Evolutionary conservation across 1,140 invertebrate genomes (phyloP).

Genomic region (Pogonomyrmex barbatus): DNA sequence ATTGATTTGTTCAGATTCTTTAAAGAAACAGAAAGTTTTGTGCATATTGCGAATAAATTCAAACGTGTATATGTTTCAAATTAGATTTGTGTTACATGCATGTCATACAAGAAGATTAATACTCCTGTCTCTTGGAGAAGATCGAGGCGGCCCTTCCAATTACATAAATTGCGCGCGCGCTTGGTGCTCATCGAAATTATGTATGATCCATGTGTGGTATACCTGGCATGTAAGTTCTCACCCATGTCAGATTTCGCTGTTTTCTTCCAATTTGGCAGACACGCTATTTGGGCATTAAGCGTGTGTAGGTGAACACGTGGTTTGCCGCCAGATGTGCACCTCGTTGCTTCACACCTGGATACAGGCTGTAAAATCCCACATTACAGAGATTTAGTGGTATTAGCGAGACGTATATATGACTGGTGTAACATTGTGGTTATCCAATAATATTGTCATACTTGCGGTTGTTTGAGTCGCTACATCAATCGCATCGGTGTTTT

Average conservation of each 20-base stretch:
- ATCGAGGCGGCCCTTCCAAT: background rate
- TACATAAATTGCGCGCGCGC: slow-evolving; percentile 31
- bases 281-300: slow-evolving; percentile 70
- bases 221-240: slow-evolving; percentile 53
- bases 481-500: slow-evolving; percentile 23
- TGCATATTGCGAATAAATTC: background rate
- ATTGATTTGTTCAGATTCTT: background rate
- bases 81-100: background rate
- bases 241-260: slow-evolving; percentile 31
- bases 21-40: background rate
- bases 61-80: background rate
- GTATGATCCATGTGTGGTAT: slow-evolving; percentile 10
- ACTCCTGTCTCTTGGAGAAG: slow-evolving; percentile 22
- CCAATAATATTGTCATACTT: slow-evolving; percentile 35
- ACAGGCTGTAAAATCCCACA: slow-evolving; percentile 58
- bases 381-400: slow-evolving; percentile 50
- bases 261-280: slow-evolving; percentile 60
- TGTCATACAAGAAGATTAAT: slow-evolving; percentile 47
- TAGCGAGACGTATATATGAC: slow-evolving; percentile 48
- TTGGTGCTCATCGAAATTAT: slow-evolving; percentile 24
- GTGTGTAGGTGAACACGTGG: slow-evolving; percentile 65
- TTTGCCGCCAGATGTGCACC: slow-evolving; percentile 47
- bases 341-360: slow-evolving; percentile 43
- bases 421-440: slow-evolving; percentile 51
- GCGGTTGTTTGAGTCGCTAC: background rate